Evolutionary conservation across 2,797 vertebrate species (phyloP), one percentile per base, ranked within the genome.

Genomic region (Betta splendens): DNA sequence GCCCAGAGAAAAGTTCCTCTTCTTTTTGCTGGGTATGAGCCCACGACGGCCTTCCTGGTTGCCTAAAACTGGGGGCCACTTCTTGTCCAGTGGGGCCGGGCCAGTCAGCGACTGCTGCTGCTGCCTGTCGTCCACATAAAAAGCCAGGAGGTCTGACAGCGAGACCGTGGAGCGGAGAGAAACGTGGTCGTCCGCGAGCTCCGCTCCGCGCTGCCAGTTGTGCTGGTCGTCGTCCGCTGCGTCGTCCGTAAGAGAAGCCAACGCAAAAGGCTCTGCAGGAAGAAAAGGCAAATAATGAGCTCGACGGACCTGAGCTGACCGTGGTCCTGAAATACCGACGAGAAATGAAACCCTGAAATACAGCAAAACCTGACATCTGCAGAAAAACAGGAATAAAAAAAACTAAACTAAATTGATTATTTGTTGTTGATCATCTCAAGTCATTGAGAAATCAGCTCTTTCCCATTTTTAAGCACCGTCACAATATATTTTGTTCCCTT

Each of bases 1-100:
- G 1, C 89, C 84, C 50, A 86, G n/a, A 16, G 89, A 80, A 63
- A 84, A 72, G 44, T 91, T 89, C 36, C 94, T 92, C 83, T 92
- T 96, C 79, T 75, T 90, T 60, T 88, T 92, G 33, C 81, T 77
- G 4, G 73, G 50, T 16, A 55, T 48, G 32, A 71, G 64, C 89
- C 84, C 63, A 10, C 53, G 71, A 12, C 44, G 65, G 29, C 31
- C 36, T 2, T 29, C 64, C 8, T 44, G 69, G 20, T 53, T 62
- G 1, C 12, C 55, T 25, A 59, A 56, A 67, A 25, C 5, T 2
- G 32, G 3, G 35, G 40, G 23, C 2, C 26, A 11, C 33, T 57
- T 71, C 3, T 35, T 47, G 47, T 72, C 40, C 7, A 16, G 40
- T 1, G 9, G 22, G 54, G 28, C 42, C 0, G 3, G 46, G 13